A percentile compares a stretch with the other conserved stretches of the same genome.
Evolutionary conservation across 2,113 vertebrate genomes (phyloP).

Genomic region (Anoura caudifer): DNA sequence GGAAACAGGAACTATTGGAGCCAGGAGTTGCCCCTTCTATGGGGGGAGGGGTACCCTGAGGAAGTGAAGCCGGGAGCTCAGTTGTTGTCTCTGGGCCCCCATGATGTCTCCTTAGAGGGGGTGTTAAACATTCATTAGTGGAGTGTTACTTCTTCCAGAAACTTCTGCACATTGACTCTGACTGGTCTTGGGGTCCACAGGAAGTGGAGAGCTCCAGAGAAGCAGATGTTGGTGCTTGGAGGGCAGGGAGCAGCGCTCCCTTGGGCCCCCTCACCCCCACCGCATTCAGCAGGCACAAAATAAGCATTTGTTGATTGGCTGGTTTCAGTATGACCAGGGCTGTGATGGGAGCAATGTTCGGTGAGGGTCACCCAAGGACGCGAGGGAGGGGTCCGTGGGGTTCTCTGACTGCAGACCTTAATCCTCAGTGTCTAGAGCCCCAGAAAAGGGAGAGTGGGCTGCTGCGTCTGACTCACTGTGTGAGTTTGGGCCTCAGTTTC

Average conservation of each 20-base stretch:
- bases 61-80: neutral
- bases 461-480: neutral
- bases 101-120: neutral
- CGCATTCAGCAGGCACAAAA: neutral
- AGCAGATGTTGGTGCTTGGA: neutral
- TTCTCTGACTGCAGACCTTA: neutral
- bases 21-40: neutral
- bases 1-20: neutral
- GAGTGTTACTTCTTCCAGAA: neutral
- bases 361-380: neutral
- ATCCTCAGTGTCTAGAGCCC: neutral
- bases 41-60: neutral
- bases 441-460: neutral
- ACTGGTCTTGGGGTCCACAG: neutral
- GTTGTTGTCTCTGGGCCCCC: neutral
- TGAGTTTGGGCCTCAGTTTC: constrained; percentile 48
- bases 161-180: neutral
- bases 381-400: neutral
- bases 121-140: neutral
- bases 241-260: neutral
- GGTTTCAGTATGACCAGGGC: neutral
- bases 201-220: neutral
- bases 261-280: neutral
- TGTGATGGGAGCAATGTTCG: neutral
- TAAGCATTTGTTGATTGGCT: neutral